Evolutionary conservation across 2,797 vertebrate genomes (phyloP), one percentile per base, ranked within the genome.

Genomic region (Buceros bicornis): DNA sequence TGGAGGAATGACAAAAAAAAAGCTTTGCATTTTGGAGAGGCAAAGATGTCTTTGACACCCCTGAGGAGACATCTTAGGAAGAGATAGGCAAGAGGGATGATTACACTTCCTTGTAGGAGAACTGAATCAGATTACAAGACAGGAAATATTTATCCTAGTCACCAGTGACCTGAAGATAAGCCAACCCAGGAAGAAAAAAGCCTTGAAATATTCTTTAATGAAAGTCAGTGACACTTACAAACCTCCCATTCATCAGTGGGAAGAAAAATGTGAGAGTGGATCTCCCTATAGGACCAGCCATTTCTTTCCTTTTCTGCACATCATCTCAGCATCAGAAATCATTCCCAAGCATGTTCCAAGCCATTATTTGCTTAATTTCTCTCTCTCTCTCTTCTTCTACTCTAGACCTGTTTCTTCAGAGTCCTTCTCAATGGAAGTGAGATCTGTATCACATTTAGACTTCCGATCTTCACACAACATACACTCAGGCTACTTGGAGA

Each of bases 391-490:
- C 78, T 37, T 43, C 57, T 91, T 73, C 22, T 40, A 82, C 83
- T 89, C 62, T 61, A 65, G 35, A 83, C 64, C 60, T 47, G 24
- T 61, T 85, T 65, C 86, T 47, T 73, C 45, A 77, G 73, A 87
- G 73, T 31, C 74, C 43, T 87, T 95, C 65, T 85, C 40, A 95
- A 71, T 18, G 53, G 51, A 93, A 56, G 70, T 62, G 72, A 94
- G 69, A 87, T 29, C 51, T 28, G 25, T 43, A 31, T 65, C 80
- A 94, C 37, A 70, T 89, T 72, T 84, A 15, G 72, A 76, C 74
- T 95, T 89, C 80, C 69, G 35, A 64, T 82, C 82, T 96, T 95
- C 77, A 93, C 60, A 93, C 76, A 95, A 72, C 50, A 93, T 95
- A 84, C 19, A 22, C 91, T 58, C 51, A 64, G 79, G 69, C 81